Evolutionary conservation across 1,140 invertebrate genomes (phyloP).

Genomic region (Drosophila azteca): DNA sequence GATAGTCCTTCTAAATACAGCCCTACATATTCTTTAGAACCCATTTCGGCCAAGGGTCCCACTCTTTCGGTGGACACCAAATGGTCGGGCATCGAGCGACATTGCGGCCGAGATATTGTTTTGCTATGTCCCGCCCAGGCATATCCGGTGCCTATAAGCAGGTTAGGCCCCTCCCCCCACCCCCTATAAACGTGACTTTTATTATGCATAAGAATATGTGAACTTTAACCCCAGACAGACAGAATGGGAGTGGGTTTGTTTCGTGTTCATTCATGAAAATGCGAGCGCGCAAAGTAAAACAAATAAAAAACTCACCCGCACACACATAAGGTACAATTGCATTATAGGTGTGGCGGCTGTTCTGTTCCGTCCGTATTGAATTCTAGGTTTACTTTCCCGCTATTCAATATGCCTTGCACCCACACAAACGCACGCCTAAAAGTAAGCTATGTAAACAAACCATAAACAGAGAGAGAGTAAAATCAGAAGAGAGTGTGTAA

Average conservation of each 20-base stretch:
- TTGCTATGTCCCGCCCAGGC: constrained; percentile 87
- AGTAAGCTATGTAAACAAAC: constrained; percentile 78
- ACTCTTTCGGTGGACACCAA: constrained; percentile 85
- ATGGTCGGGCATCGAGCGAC: constrained; percentile 84
- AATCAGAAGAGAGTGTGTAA: constrained; percentile 18
- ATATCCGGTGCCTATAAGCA: constrained; percentile 87
- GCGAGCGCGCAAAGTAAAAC: constrained; percentile 54
- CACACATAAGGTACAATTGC: neutral
- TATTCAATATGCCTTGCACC: neutral
- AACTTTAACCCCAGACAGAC: constrained; percentile 52
- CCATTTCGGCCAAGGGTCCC: constrained; percentile 85
- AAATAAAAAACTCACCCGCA: constrained; percentile 21
- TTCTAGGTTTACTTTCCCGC: too few relatives aligned
- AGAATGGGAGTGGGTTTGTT: neutral
- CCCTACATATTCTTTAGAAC: constrained; percentile 84
- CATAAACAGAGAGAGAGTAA: constrained; percentile 38
- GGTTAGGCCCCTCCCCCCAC: constrained; percentile 84
- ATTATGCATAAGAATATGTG: constrained; percentile 58
- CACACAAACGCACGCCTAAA: constrained; percentile 47
- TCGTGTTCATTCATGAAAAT: constrained; percentile 71
- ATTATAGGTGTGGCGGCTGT: too few relatives aligned
- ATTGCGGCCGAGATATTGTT: constrained; percentile 84
- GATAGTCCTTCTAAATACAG: neutral
- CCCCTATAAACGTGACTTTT: constrained; percentile 33
- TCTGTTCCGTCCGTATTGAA: too few relatives aligned